Base-by-base conservation (phyloP, 2,797 vertebrate genomes). In the Strix occidentalis region DNA sequence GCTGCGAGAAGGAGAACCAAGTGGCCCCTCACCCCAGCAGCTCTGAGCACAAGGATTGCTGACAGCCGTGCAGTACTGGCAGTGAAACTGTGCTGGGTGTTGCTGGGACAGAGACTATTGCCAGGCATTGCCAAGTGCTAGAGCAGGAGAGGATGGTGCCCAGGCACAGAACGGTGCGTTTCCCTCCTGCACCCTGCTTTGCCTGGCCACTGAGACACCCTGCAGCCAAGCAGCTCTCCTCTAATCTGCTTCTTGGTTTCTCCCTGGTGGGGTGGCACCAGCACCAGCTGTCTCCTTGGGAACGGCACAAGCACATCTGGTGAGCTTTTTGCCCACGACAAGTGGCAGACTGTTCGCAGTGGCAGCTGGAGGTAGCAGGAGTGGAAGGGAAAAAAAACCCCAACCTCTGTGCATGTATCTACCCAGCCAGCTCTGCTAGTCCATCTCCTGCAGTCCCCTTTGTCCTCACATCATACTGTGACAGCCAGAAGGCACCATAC, bases 281-380 rank as follows among this genome's bases (percentile, higher is more conserved):
- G 90, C 41, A 69, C 26, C 51, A 79, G 58, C 66, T 90, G 39
- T 65, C 58, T 91, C 58, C 60, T 57, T 3, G 2, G 50, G 50
- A 51, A 65, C 56, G 68, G 57, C 65, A 54, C 69, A 50, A 71
- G 16, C 11, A 33, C 69, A 72, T 61, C 69, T 84, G 90, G 41
- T 61, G 64, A 89, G 61, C 26, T 28, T 84, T 94, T 64, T 91
- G 72, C 72, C 76, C 46, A 25, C 0, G 5, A 76, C 72, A 54
- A 80, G 50, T 9, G 3, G 60, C 57, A 86, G 39, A 13, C 33
- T 89, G 48, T 70, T 90, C 5, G 2, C 53, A 71, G 60, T 41
- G 53, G 61, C 72, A 95, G 69, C 87, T 95, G 76, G 53, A 68
- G 37, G 72, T 16, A 71, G 61, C 48, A 87, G 74, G 43, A 84